Evolutionary conservation across 2,888 invertebrate genomes (phyloP), one percentile per base, ranked within the genome.

Genomic region (Chrysomela aeneicollis): DNA sequence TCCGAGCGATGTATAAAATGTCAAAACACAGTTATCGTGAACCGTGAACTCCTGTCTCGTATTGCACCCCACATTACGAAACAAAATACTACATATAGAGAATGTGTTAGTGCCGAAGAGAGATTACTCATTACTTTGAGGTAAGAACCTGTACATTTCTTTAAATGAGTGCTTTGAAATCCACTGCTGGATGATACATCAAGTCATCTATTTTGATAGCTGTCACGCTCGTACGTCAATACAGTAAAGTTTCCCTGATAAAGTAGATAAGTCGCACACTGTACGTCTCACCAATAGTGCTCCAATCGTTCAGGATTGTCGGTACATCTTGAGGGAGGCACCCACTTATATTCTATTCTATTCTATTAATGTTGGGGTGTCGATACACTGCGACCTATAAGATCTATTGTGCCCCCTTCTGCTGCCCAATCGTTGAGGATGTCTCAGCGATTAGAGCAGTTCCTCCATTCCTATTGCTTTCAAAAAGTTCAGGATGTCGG

Each of bases 401-500:
- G 26, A 26, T 26, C 26, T 26, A 26, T 26, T 26, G 49, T 49
- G 49, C 21, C 49, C 19, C 49, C 49, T 53, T 53, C 53, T 53
- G 53, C 53, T 53, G 53, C 53, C 53, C 53, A 53, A 53, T 53
- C 53, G 53, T 53, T 53, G 53, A 32, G 53, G 53, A 53, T 53
- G 53, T 53, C 53, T 53, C 53, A 53, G 53, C 53, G 53, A 53
- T 32, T 53, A 53, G 53, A 53, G 53, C 53, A 53, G 53, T 53
- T 53, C 53, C 53, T 53, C 53, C 53, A 53, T 53, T 53, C 53
- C 53, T 53, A 53, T 53, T 53, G 53, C 53, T 53, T 53, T 53
- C 53, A 53, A 53, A 53, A 53, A 53, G 53, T 53, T 53, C 53
- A 53, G 53, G 53, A 53, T 53, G 53, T 53, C 53, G 53, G 53